Base-by-base conservation (phyloP, 1,140 invertebrate species). In the Tigriopus japonicus region DNA sequence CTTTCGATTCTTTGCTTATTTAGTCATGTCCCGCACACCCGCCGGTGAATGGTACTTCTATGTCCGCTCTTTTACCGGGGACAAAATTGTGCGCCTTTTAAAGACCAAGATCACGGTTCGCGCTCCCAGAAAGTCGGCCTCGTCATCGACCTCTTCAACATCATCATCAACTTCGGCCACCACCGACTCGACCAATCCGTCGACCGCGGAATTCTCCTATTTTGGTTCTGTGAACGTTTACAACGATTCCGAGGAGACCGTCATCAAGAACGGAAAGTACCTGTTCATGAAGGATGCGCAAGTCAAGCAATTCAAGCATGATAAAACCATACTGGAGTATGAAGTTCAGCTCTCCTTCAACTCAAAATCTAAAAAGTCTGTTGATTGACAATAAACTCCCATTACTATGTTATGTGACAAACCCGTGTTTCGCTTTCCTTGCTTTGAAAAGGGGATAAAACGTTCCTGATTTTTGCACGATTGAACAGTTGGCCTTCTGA, bases 251-350 rank as follows among this genome's bases (percentile, higher is more conserved):
- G 21, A 49, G 21, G 45, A 49, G 45, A 21, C n/a, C n/a, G 45
- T 21, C 5, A 49, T 49, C n/a, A 49, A 49, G 45, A 49, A 15
- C n/a, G 45, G 45, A 17, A 15, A 21, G 45, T 49, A 49, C 21
- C 21, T 49, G 21, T 49, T 15, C 45, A 17, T 49, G 45, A 17
- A 15, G n/a, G 45, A 49, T 49, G 45, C n/a, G n/a, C 45, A 49
- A 49, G 21, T 49, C 45, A 49, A 49, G 45, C 45, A 49, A 21
- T 49, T 49, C 45, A 49, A 49, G 45, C n/a, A 49, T 49, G 45
- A 35, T 35, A 35, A 35, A 35, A 35, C 28, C 28, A 35, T 35
- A 35, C 28, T 35, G 28, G 28, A 35, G 28, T 35, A 35, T 35
- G 28, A 35, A 35, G 28, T 35, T 35, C 28, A 35, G 28, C 28